Evolutionary conservation across 1,140 invertebrate genomes (phyloP).

Genomic region (Anoplolepis gracilipes): DNA sequence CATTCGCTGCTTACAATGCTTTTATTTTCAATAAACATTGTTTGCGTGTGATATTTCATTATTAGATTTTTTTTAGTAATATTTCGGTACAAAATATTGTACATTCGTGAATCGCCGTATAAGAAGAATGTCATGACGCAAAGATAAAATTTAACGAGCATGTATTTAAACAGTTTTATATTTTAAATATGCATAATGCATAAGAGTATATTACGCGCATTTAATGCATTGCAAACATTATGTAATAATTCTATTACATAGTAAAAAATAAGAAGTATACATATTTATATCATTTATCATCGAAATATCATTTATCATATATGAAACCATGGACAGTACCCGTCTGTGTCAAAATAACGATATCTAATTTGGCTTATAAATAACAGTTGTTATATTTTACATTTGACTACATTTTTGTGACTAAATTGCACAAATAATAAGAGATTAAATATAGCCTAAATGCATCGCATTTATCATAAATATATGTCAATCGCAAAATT

Average conservation of each 20-base stretch:
- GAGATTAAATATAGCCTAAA: conserved; percentile 10
- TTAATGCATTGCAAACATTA: conserved; percentile 1
- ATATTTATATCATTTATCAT: background rate
- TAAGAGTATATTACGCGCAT: background rate
- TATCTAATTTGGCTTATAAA: background rate
- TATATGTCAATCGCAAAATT: background rate
- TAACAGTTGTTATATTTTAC: conserved; percentile 3
- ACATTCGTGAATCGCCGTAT: background rate
- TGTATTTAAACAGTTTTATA: conserved; percentile 40
- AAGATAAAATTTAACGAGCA: background rate
- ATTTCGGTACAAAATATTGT: background rate
- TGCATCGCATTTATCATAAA: background rate
- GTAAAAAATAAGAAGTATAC: conserved; percentile 26
- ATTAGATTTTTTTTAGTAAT: background rate
- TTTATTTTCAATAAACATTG: too few relatives aligned
- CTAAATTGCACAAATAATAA: conserved; percentile 30
- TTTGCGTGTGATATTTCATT: background rate
- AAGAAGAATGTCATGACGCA: background rate
- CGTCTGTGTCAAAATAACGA: conserved; percentile 25
- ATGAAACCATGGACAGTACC: conserved; percentile 4
- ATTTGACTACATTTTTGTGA: conserved; percentile 22
- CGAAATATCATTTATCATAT: too few relatives aligned
- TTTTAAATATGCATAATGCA: conserved; percentile 20
- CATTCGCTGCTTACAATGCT: too few relatives aligned
- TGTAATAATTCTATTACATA: background rate